A percentile compares a stretch with the other conserved stretches of the same genome.
Evolutionary conservation across 2,797 vertebrate species (phyloP).

Genomic region (Rousettus madagascariensis): DNA sequence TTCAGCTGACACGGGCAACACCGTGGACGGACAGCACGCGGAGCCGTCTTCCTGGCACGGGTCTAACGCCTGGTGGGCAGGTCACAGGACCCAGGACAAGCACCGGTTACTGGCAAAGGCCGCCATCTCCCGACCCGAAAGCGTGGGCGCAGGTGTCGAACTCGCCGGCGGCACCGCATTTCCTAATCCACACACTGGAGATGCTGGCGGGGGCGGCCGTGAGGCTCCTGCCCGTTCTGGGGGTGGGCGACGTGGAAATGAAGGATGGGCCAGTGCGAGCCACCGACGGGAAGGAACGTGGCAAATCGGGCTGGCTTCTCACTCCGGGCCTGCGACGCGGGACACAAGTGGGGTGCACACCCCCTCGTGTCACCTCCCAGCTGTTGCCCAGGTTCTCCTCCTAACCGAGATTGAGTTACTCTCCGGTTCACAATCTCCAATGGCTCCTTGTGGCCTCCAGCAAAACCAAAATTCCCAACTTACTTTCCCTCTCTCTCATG

Average conservation of each 20-base stretch:
- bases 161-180: too few relatives aligned
- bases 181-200: too few relatives aligned
- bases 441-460: background rate
- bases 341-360: background rate
- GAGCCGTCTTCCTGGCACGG: background rate
- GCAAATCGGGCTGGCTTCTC: background rate
- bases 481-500: background rate
- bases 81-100: background rate
- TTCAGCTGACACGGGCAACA: background rate
- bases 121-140: background rate
- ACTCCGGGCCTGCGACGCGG: background rate
- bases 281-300: background rate
- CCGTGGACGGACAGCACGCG: background rate
- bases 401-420: background rate
- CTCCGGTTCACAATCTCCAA: background rate
- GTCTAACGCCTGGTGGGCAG: background rate
- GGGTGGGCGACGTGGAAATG: background rate
- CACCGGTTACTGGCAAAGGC: background rate
- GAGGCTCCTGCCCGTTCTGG: background rate
- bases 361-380: background rate
- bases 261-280: background rate
- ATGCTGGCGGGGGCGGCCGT: background rate
- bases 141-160: background rate
- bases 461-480: background rate
- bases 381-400: background rate